Evolutionary conservation across 2,797 vertebrate genomes (phyloP).

Genomic region (Lithobates sylvaticus): DNA sequence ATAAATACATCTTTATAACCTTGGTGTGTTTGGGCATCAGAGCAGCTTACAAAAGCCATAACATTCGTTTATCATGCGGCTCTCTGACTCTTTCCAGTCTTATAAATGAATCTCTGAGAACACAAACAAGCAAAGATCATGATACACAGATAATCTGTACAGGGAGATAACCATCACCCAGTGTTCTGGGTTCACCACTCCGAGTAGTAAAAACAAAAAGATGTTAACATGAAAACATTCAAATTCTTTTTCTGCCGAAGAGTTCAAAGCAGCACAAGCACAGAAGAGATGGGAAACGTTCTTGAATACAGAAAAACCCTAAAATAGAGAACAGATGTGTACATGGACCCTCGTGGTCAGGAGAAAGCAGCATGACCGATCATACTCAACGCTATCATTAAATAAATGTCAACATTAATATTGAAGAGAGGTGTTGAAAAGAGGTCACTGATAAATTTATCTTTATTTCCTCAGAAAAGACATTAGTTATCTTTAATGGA

Average conservation of each 20-base stretch:
- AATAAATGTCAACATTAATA: background rate
- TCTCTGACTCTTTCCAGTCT: background rate
- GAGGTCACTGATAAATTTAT: background rate
- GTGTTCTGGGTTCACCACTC: slow-evolving; percentile 25
- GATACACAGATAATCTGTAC: slow-evolving; percentile 21
- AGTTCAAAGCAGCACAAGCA: slow-evolving; percentile 30
- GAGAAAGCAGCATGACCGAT: background rate
- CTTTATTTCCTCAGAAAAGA: background rate
- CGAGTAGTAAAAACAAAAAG: slow-evolving; percentile 40
- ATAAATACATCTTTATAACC: slow-evolving; percentile 30
- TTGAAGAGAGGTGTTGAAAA: background rate
- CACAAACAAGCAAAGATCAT: slow-evolving; percentile 31
- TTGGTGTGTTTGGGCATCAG: background rate
- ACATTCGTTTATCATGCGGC: slow-evolving; percentile 3
- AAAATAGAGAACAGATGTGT: slow-evolving; percentile 31
- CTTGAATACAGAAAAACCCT: slow-evolving; percentile 19
- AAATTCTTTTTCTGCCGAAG: slow-evolving; percentile 10
- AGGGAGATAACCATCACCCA: slow-evolving; percentile 5
- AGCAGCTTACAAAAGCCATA: slow-evolving; percentile 19
- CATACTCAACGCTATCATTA: background rate
- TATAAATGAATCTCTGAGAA: slow-evolving; percentile 44
- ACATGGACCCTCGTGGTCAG: background rate
- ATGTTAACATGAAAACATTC: slow-evolving; percentile 25
- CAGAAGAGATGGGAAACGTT: slow-evolving; percentile 10
- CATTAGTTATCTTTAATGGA: background rate